A percentile compares a stretch with the other conserved stretches of the same genome.
phyloP scores from a whole-genome alignment of 35 echinoderm and acorn worm genomes.

The Ophiothrix spiculata region DNA sequence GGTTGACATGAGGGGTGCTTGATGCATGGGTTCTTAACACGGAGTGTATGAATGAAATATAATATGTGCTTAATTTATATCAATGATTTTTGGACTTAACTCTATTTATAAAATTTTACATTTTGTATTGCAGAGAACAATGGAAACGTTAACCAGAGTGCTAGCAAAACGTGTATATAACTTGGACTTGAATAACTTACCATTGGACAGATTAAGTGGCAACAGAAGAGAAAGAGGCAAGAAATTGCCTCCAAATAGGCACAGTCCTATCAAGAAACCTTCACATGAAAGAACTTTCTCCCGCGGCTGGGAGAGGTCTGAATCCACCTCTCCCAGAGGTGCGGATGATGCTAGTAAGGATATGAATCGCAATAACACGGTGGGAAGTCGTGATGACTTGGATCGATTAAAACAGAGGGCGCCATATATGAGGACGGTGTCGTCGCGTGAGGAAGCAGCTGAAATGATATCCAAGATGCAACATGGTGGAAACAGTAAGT shows the following conservation, averaged over 20 bases:
- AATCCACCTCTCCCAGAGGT: slow-evolving; percentile 70
- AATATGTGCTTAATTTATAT: too few species aligned
- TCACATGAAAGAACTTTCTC: slow-evolving; percentile 84
- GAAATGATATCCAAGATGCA: slow-evolving; percentile 34
- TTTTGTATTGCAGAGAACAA: slow-evolving; percentile 70
- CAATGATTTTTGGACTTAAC: too few species aligned
- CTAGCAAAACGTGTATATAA: slow-evolving; percentile 82
- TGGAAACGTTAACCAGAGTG: slow-evolving; percentile 94
- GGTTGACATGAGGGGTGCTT: too few species aligned
- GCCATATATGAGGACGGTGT: slow-evolving; percentile 35
- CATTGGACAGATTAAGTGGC: slow-evolving; percentile 87
- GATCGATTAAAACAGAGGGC: slow-evolving; percentile 19
- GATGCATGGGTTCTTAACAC: too few species aligned
- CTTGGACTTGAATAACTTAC: slow-evolving; percentile 83
- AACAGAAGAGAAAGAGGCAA: slow-evolving; percentile 65
- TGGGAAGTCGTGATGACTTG: slow-evolving; percentile 58
- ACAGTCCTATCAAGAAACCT: neutral
- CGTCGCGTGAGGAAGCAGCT: slow-evolving; percentile 34
- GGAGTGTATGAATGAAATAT: too few species aligned
- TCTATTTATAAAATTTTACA: too few species aligned
- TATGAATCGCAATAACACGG: slow-evolving; percentile 24
- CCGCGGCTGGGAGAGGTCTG: slow-evolving; percentile 66
- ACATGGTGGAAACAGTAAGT: slow-evolving; percentile 19
- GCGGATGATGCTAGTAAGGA: slow-evolving; percentile 35
- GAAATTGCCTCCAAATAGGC: neutral